Base-by-base conservation (phyloP, 2,888 invertebrate species). In the Drosophila anomalata region DNA sequence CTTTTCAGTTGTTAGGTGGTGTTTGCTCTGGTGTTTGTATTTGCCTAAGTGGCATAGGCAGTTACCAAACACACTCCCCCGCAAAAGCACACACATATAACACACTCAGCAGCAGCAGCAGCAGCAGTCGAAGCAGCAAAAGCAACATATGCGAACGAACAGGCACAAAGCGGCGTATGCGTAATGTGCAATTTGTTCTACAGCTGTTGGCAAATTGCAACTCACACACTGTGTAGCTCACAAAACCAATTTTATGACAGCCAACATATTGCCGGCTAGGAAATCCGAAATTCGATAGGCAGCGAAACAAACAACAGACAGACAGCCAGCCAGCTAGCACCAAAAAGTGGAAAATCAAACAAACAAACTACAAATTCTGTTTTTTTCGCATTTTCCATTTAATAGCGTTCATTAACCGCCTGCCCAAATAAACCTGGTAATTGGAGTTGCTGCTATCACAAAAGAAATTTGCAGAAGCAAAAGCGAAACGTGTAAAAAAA, bases 101-200 rank as follows among this genome's bases (percentile, higher is more conserved):
- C n/a, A 33, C 29, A 17, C n/a, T 11, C 26, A 47, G 67, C 65
- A 58, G 67, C 47, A 72, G 20, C 0, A 20, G 41, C 17, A 58
- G 67, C 47, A 72, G 20, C 0, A 20, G 41, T 17, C 17, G 17
- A 17, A 17, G 17, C 17, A 17, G 22, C 22, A 22, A 22, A 2
- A 22, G 22, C 14, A 29, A 29, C 41, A 76, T 71, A 73, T 69
- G 71, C 39, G 66, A 53, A 7, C 47, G 9, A 29, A 9, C 36
- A 46, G 44, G 69, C 54, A 72, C 76, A 56, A 71, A 68, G 75
- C 58, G 78, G 79, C 82, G 82, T 83, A 83, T 83, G 83, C 86
- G 86, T 83, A 83, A 82, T 83, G 73, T 83, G 79, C 86, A 83
- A 85, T 83, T 85, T 85, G 79, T 67, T 79, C 71, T 65, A 78